Evolutionary conservation across 1,140 invertebrate species (phyloP), one percentile per base, ranked within the genome.

Genomic region (Paramacrobiotus metropolitanus): DNA sequence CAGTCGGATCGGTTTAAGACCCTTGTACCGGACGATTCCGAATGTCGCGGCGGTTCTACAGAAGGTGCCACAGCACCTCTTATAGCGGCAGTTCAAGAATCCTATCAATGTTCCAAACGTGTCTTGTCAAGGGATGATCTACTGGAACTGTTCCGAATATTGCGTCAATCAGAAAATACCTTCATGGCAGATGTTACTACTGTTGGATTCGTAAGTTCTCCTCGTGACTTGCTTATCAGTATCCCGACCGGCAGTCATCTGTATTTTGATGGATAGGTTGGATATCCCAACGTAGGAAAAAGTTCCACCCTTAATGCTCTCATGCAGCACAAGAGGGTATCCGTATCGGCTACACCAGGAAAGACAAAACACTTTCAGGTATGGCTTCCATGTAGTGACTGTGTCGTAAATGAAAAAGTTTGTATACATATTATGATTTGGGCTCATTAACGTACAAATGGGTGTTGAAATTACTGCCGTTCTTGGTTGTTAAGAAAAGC

Each of bases 221-320:
- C 60, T 60, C 28, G 20, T 48, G 30, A 28, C 30, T 31, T 9
- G 40, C 20, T 21, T 61, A 4, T 62, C 29, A 61, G 0, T 9
- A 24, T 4, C 34, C 34, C n/a, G 34, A 40, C 34, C n/a, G 9
- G 34, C 24, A 2, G 15, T 64, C 28, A 3, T 2, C 55, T 59
- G 31, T 34, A 59, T 24, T 34, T 67, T 45, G 62, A n/a, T n/a
- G n/a, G n/a, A 30, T 63, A 75, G 69, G 72, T 95, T 66, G 94
- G 95, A 0, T 98, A 98, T 77, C 94, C 94, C 1, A 99, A 99
- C 79, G 95, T 99, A 31, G 95, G 95, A 20, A 99, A 99, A 76
- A 96, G 91, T 76, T 97, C 92, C 55, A 95, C 92, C 2, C 94
- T 98, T 31, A 98, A 99, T 79, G 79, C 87, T 2, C 73, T 99